Evolutionary conservation across 2,888 invertebrate species (phyloP).

Genomic region (Podotricha telesiphe): DNA sequence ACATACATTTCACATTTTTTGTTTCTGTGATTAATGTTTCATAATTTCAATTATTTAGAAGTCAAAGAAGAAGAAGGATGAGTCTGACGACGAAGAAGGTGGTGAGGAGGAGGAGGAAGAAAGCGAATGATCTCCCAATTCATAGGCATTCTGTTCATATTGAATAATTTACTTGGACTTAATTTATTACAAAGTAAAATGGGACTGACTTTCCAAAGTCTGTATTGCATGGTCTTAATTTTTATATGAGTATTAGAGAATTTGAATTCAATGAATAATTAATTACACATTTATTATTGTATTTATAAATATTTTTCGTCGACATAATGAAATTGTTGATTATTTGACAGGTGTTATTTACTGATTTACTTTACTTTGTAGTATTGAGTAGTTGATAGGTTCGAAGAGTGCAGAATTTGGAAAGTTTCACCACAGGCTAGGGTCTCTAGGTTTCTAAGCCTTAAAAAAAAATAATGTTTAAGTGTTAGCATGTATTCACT

Average conservation of each 20-base stretch:
- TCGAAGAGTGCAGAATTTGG: constrained; percentile 76
- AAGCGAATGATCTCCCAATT: constrained; percentile 85
- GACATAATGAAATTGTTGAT: constrained; percentile 66
- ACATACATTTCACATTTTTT: no score
- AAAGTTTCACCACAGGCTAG: constrained; percentile 79
- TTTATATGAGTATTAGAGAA: constrained; percentile 44
- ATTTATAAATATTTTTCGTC: constrained; percentile 58
- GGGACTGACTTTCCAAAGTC: constrained; percentile 82
- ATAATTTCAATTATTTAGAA: constrained; percentile 55
- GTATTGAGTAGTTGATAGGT: constrained; percentile 58
- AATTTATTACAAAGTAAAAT: constrained; percentile 83
- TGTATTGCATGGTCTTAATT: constrained; percentile 53
- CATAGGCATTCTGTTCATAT: constrained; percentile 78
- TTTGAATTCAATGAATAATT: constrained; percentile 42
- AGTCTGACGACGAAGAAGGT: constrained; percentile 85
- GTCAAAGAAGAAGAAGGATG: constrained; percentile 85
- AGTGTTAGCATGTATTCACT: constrained; percentile 82
- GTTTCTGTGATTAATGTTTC: not conserved
- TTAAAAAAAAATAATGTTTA: constrained; percentile 80
- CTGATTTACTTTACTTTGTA: constrained; percentile 60
- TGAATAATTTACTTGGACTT: constrained; percentile 83
- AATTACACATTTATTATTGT: constrained; percentile 43
- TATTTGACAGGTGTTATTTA: constrained; percentile 61
- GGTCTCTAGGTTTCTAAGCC: constrained; percentile 77
- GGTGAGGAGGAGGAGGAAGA: constrained; percentile 86